Base-by-base conservation (phyloP, 2,113 vertebrate genomes). In the Emydura subglobosa region DNA sequence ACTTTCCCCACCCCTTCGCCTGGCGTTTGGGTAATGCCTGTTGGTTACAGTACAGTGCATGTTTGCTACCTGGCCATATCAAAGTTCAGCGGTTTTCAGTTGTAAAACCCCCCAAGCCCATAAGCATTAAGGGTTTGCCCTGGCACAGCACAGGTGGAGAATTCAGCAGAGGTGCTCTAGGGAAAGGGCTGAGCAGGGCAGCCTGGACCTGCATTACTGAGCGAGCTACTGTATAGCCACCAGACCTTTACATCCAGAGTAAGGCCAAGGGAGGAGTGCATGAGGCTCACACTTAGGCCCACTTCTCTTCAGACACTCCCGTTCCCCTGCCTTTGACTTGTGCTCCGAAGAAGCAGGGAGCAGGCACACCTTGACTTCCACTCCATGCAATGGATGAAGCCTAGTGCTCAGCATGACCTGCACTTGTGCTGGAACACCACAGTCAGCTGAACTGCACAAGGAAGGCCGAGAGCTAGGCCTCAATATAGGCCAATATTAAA, bases 361-460 rank as follows among this genome's bases (percentile, higher is more conserved):
- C 55, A 79, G 61, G 34, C 31, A n/a, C 34, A n/a, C 61, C 17
- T 3, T 16, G 16, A 16, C 57, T 76, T 76, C 81, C 61, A 61
- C 61, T 21, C 61, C 31, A 29, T 54, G 53, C 84, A 61, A 61
- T 42, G 34, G 74, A 82, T 8, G 39, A 9, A 88, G 21, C 31
- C 53, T 50, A 50, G 25, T 0, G 0, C 10, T 84, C 53, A 0
- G 1, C 10, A 11, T 11, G 81, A 17, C 31, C 31, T n/a, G 7
- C 31, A 31, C 59, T 61, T 16, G 59, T 14, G 59, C 59, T 61
- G 59, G 59, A 61, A 31, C 59, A 27, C 17, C 10, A 59, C 57
- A 59, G 25, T 10, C 5, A 59, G 57, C 22, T 16, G 47, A 11
- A 42, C 42, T 1, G 0, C 1, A 7, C 13, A 25, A n/a, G 61